A percentile compares a stretch with the other conserved stretches of the same genome.
These are phyloP conservation scores for Nephotettix cincticeps DNA, from an alignment of 1,140 invertebrate genomes.

Conservation along the genomic window DNA sequence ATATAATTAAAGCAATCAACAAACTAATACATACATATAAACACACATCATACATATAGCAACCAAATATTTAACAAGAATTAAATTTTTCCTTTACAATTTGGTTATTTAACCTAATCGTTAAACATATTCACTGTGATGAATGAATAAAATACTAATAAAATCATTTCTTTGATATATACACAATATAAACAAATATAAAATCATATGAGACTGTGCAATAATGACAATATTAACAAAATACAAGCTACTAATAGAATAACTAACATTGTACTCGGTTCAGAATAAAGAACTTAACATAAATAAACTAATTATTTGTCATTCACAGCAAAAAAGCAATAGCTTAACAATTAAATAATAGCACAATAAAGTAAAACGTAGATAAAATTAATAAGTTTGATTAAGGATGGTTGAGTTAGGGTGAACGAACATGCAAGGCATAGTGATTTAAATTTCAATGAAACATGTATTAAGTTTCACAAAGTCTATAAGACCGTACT, in stretches of 20 bases:
- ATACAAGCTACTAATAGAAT: not conserved
- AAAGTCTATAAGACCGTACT: too few species aligned
- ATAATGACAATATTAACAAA: conserved; percentile 2
- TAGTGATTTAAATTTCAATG: not conserved
- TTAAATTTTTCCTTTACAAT: not conserved
- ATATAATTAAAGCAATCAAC: too few species aligned
- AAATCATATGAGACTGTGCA: not conserved
- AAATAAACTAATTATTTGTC: conserved; percentile 22
- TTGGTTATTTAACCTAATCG: not conserved
- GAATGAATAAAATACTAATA: not conserved
- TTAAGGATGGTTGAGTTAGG: not conserved
- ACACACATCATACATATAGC: conserved; percentile 10
- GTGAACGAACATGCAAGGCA: not conserved
- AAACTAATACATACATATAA: not conserved
- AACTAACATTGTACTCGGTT: conserved; percentile 12
- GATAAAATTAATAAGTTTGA: not conserved
- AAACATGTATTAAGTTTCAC: too few species aligned
- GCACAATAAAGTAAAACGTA: not conserved
- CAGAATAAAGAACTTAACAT: conserved; percentile 21
- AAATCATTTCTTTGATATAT: not conserved
- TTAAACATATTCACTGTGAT: not conserved
- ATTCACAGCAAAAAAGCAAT: conserved; percentile 23
- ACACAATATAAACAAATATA: conserved; percentile 6
- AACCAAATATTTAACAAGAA: conserved; percentile 9
- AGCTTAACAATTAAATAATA: conserved; percentile 15